Conservation (phyloP, 2,797 vertebrate genomes). For the Micropoecilia bifurca region DNA sequence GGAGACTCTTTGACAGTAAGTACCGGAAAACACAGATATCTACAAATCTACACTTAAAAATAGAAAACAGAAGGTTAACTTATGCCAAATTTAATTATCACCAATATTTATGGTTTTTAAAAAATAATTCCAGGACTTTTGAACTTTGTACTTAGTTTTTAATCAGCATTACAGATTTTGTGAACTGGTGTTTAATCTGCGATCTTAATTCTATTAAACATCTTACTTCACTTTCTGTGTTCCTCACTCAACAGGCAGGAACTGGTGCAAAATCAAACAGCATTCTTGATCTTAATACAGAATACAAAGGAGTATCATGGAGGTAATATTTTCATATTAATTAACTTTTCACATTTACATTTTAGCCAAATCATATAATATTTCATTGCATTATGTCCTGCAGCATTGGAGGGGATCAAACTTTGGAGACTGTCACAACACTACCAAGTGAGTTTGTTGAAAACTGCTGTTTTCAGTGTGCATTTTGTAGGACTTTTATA, state of each 20-base stretch:
- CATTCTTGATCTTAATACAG: slow-evolving; percentile 49
- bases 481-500: not conserved
- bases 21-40: not conserved
- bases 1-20: slow-evolving; percentile 77
- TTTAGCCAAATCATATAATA: not conserved
- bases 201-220: not conserved
- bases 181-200: not conserved
- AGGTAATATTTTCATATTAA: slow-evolving; percentile 74
- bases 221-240: slow-evolving; percentile 4
- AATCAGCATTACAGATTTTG: not conserved
- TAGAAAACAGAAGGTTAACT: not conserved
- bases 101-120: not conserved
- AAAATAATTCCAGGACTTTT: not conserved
- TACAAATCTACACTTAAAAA: not conserved
- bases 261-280: slow-evolving; percentile 78
- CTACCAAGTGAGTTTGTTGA: slow-evolving; percentile 86
- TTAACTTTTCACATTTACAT: not conserved
- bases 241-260: slow-evolving; percentile 76
- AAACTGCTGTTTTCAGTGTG: not conserved
- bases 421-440: slow-evolving; percentile 84
- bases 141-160: too few species aligned
- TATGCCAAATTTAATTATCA: slow-evolving; percentile 20
- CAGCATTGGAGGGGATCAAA: slow-evolving; percentile 88
- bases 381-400: slow-evolving; percentile 31
- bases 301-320: slow-evolving; percentile 89